Base-by-base conservation (phyloP, 2,113 vertebrate species). In the Oenanthe melanoleuca region DNA sequence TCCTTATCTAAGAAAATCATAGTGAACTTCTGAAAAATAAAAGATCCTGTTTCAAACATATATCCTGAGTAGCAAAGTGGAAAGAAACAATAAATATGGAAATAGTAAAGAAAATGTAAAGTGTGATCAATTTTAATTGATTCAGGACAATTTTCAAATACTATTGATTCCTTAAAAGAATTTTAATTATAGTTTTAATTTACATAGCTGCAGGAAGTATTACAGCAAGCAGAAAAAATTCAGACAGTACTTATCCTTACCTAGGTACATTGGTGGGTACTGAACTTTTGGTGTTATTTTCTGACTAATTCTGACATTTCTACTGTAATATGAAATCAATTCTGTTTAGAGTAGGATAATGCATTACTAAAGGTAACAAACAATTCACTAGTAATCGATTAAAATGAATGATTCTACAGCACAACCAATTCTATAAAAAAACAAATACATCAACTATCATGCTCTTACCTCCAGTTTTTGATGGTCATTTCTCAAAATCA, bases 391-490 rank as follows among this genome's bases (percentile, higher is more conserved):
- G 18, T 29, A 75, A 40, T n/a, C 34, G 80, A 45, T 29, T 20
- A 77, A 49, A 77, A 86, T 25, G 1, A 42, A 60, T 37, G 4
- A 60, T 74, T 56, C 47, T 21, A 42, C 45, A 56, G 56, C 37
- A 38, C 6, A 89, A 40, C 17, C 85, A 89, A 88, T 73, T 20
- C 29, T 14, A 6, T 33, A 29, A 53, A 42, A 23, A 73, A 7
- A 7, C 89, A 82, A 87, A 64, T 22, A 38, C 29, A 80, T 60
- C 38, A 47, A 63, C n/a, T 40, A 34, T 23, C 20, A 20, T 10
- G 1, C 29, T 95, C 98, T 98, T 97, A 99, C 99, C 97, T 97
- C 98, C 96, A 98, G 95, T 92, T 64, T 98, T 93, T 96, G 96
- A 94, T 98, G 95, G 19, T 92, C 96, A 52, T 95, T 96, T 92